phyloP scores from a whole-genome alignment of 2,888 invertebrate genomes.

The Pachliopta kotzebuea region DNA sequence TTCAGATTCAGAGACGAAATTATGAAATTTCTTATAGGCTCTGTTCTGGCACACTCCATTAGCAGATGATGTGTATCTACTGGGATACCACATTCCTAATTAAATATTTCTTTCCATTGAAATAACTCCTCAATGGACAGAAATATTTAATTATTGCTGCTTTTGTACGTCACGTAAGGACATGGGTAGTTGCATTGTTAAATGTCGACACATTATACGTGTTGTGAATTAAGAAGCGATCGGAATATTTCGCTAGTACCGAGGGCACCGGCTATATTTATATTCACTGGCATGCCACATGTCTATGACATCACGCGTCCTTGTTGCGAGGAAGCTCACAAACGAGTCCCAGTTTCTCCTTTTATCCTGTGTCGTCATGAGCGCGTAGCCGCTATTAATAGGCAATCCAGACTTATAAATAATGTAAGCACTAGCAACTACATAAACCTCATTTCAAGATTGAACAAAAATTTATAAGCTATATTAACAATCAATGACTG shows the following conservation, averaged over 20 bases:
- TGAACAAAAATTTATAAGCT: background rate
- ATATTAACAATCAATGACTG: too few relatives aligned
- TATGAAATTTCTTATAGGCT: too few relatives aligned
- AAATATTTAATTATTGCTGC: constrained; percentile 4
- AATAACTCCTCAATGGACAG: background rate
- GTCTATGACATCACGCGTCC: constrained; percentile 72
- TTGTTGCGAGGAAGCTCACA: constrained; percentile 65
- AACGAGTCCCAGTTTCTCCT: constrained; percentile 68
- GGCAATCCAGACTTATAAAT: constrained; percentile 30
- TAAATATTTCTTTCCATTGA: too few relatives aligned
- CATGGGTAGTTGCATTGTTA: constrained; percentile 35
- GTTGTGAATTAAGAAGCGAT: constrained; percentile 52
- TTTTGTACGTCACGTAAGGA: constrained; percentile 27
- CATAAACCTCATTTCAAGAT: constrained; percentile 1
- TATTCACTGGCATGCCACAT: constrained; percentile 55
- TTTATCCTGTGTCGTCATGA: constrained; percentile 73
- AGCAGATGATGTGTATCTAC: too few relatives aligned
- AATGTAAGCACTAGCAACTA: constrained; percentile 32
- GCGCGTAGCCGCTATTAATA: constrained; percentile 58
- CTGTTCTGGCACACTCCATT: too few relatives aligned
- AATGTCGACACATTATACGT: constrained; percentile 55
- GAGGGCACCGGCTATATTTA: constrained; percentile 47
- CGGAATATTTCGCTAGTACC: constrained; percentile 43
- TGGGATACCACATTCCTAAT: too few relatives aligned
- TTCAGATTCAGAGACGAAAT: too few relatives aligned